Conservation (phyloP, 2,888 invertebrate genomes). For the Notocelia uddmanniana region DNA sequence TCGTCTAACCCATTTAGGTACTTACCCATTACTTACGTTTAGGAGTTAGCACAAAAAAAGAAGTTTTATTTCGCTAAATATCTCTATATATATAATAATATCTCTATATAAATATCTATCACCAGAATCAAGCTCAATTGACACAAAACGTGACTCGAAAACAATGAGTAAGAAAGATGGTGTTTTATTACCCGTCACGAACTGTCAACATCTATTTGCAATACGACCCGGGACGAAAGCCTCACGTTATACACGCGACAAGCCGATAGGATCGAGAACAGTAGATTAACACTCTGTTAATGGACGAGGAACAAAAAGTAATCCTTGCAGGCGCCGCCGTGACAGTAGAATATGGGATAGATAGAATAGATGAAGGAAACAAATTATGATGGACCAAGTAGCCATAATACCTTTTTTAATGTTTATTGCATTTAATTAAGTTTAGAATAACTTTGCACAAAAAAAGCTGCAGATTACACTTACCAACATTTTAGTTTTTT, state of each 20-base stretch:
- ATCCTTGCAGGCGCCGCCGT: conserved; percentile 38
- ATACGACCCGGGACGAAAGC: background rate
- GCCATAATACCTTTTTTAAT: background rate
- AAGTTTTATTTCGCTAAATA: too few species aligned
- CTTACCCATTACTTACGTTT: too few species aligned
- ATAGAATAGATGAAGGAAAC: conserved; percentile 2
- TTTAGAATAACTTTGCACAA: background rate
- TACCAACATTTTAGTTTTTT: too few species aligned
- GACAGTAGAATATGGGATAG: conserved; percentile 3
- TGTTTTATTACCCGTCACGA: conserved; percentile 15
- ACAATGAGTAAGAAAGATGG: background rate
- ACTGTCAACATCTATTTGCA: conserved; percentile 33
- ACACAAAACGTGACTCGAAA: background rate
- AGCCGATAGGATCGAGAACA: conserved; percentile 36
- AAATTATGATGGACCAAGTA: conserved; percentile 3
- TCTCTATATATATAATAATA: too few species aligned
- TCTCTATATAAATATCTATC: background rate
- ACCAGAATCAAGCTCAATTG: background rate
- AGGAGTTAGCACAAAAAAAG: too few species aligned
- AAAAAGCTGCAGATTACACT: background rate
- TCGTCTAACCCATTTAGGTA: too few species aligned
- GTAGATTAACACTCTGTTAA: conserved; percentile 41
- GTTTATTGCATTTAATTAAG: background rate
- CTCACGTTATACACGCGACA: conserved; percentile 21
- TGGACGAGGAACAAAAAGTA: conserved; percentile 29